These are phyloP conservation scores for Protobothrops mucrosquamatus DNA, from an alignment of 2,113 vertebrate genomes.

Conservation along the genomic window DNA sequence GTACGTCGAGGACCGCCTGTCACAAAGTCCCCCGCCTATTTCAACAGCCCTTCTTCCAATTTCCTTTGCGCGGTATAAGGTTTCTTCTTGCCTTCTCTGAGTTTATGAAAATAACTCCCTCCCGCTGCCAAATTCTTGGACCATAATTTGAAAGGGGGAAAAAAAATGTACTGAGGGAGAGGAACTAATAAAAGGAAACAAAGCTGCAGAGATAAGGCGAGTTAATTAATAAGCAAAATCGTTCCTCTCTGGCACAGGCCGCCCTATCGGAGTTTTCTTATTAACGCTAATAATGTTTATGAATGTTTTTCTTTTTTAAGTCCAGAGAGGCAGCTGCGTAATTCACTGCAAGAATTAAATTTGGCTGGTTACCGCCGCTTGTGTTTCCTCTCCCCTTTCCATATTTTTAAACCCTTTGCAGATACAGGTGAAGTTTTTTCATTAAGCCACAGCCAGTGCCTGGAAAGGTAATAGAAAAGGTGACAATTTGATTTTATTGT, in stretches of 20 bases:
- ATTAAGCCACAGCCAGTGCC: background rate
- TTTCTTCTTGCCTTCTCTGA: conserved; percentile 16
- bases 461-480: background rate
- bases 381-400: too few species aligned
- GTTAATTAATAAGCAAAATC: conserved; percentile 65
- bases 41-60: background rate
- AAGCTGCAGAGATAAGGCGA: conserved; percentile 54
- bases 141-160: conserved; percentile 27
- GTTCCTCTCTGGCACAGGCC: conserved; percentile 51
- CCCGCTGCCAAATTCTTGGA: conserved; percentile 33
- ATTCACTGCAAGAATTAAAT: background rate
- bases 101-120: conserved; percentile 33
- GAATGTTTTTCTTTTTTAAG: conserved; percentile 38
- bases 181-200: conserved; percentile 25
- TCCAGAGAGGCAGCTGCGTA: background rate
- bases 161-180: background rate
- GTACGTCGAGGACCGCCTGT: rapidly evolving
- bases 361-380: background rate
- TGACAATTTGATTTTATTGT: background rate
- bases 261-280: conserved; percentile 57
- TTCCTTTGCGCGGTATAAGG: background rate
- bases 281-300: conserved; percentile 56
- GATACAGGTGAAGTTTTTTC: background rate
- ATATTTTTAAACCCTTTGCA: background rate
- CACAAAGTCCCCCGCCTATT: background rate